Evolutionary conservation across 2,113 vertebrate genomes (phyloP).

Genomic region (Verasper variegatus): DNA sequence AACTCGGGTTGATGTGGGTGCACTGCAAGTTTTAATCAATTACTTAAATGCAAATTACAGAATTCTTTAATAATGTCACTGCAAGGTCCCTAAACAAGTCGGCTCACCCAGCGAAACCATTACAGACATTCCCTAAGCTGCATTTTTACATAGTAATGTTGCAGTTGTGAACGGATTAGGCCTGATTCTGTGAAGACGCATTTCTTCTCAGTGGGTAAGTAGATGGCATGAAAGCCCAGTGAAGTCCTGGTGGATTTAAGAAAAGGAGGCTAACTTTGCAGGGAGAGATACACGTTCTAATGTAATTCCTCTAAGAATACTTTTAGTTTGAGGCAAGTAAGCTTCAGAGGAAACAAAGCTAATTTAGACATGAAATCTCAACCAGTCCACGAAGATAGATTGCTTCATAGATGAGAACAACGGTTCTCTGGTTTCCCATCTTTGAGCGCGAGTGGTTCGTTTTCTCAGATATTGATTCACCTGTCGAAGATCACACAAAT

Average conservation of each 20-base stretch:
- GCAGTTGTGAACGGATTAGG: conserved; percentile 10
- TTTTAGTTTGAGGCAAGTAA: conserved; percentile 40
- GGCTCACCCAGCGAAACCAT: conserved; percentile 35
- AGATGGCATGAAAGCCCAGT: not conserved
- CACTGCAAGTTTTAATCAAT: conserved; percentile 43
- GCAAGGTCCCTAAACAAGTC: conserved; percentile 22
- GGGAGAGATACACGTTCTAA: conserved; percentile 7
- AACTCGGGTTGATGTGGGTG: conserved; percentile 14
- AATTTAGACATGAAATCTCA: conserved; percentile 43
- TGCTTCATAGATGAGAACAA: conserved; percentile 35
- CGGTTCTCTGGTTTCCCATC: conserved; percentile 41
- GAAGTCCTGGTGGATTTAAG: conserved; percentile 29
- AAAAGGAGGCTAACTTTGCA: conserved; percentile 8
- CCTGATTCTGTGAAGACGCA: conserved; percentile 12
- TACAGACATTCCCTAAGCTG: conserved; percentile 9
- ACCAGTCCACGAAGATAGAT: conserved; percentile 34
- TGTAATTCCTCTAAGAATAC: conserved; percentile 39
- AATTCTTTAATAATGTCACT: conserved; percentile 25
- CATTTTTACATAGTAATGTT: conserved; percentile 24
- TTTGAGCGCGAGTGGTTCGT: conserved; percentile 34
- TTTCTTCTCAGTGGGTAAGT: conserved; percentile 4
- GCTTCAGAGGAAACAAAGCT: conserved; percentile 39
- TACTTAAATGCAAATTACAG: conserved; percentile 42
- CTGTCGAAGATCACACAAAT: conserved; percentile 48
- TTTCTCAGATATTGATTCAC: conserved; percentile 55